Percentiles rank a stretch among this genome's conserved stretches.
phyloP scores from a whole-genome alignment of 2,888 invertebrate genomes.

The Eumacrocentrus americanus region DNA sequence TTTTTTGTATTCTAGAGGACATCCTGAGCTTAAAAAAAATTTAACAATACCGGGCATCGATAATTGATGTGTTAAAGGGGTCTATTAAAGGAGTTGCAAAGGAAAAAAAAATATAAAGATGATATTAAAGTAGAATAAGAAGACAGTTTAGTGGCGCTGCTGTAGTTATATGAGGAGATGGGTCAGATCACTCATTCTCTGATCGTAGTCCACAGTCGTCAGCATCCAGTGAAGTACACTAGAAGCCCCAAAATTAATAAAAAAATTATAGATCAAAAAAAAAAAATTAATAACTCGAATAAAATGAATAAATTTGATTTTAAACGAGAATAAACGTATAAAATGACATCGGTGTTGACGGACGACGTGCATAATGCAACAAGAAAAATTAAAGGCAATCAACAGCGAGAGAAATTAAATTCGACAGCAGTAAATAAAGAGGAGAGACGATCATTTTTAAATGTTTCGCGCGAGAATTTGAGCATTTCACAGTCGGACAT shows the following conservation, averaged over 20 bases:
- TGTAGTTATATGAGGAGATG: constrained; percentile 2
- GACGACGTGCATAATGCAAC: constrained; percentile 28
- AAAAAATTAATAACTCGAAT: constrained; percentile 23
- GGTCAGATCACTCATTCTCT: constrained; percentile 5
- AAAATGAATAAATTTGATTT: no score
- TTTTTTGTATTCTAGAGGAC: background rate
- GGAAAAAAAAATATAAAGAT: constrained; percentile 9
- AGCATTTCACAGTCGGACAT: constrained; percentile 53
- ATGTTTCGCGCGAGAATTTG: constrained; percentile 55
- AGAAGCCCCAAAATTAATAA: background rate
- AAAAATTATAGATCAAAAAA: constrained; percentile 23
- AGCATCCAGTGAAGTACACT: constrained; percentile 3
- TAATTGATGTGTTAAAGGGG: constrained; percentile 17
- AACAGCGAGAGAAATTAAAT: background rate
- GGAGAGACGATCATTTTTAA: constrained; percentile 51
- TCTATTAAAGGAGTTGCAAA: constrained; percentile 17
- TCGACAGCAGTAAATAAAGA: constrained; percentile 39
- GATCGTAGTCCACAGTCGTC: background rate
- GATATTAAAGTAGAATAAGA: constrained; percentile 42
- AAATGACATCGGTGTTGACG: constrained; percentile 47
- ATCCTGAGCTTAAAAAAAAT: no score
- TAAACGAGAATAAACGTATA: no score
- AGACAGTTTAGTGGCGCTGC: constrained; percentile 24
- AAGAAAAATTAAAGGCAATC: background rate
- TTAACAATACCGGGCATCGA: no score